Evolutionary conservation across 2,888 invertebrate genomes (phyloP), one percentile per base, ranked within the genome.

Genomic region (Lysandra bellargus): DNA sequence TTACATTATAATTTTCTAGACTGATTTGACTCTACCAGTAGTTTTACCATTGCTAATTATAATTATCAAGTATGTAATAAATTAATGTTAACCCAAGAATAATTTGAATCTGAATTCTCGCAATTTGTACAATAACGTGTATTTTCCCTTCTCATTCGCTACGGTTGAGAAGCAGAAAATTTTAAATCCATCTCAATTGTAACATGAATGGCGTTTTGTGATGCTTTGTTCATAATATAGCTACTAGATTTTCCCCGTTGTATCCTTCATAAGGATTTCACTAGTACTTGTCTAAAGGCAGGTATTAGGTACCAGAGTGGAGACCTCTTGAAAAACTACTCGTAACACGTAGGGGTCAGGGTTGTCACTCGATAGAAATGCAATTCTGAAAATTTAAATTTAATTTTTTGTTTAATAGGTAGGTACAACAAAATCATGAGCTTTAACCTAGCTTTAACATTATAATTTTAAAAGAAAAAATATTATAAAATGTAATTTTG

Each of bases 321-420:
- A 12, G 12, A 64, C 64, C 64, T 23, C 23, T 69, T 69, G 33
- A 69, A 69, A 69, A 69, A 30, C 30, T 33, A 69, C 33, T 69
- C 33, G 69, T 69, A 69, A 4, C 57, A 4, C 57, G 12, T 57
- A 17, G 57, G 57, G 57, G 57, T 57, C 57, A 57, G 69, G 69
- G 33, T 23, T 69, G 69, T 37, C 69, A 69, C 69, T 69, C 33
- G 69, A 30, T 69, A 69, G 12, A 69, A 69, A 69, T 69, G 14
- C 7, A 64, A 64, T 33, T 23, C 9, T 30, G 23, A 61, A 7
- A 23, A 23, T 61, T 23, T 61, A 7, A 61, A 49, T 49, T 12
- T 12, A 2, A n/a, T 61, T 61, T 23, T n/a, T 7, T n/a, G n/a
- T 61, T 61, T 53, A 0, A 4, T 53, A 14, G 37, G 37, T 40